Conservation (phyloP, 2,888 invertebrate genomes). For the Erynnis tages region DNA sequence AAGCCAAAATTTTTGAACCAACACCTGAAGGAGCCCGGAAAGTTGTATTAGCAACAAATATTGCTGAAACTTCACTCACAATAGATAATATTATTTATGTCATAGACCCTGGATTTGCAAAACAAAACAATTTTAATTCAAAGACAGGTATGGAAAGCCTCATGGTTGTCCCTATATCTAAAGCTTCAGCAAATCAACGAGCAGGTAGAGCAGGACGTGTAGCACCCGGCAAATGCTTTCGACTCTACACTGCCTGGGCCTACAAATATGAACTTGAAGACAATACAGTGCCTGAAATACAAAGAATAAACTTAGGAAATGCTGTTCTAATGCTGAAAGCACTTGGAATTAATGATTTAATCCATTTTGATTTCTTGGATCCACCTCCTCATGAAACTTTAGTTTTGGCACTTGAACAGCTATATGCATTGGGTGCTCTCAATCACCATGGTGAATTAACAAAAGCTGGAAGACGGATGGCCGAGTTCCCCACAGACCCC, state of each 20-base stretch:
- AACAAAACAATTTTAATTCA: conserved; percentile 99
- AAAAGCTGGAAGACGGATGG: conserved; percentile 98
- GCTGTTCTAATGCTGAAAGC: conserved; percentile 98
- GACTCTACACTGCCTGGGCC: conserved; percentile 99
- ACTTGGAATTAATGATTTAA: conserved; percentile 97
- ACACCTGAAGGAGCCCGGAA: conserved; percentile 98
- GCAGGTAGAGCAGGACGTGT: conserved; percentile 98
- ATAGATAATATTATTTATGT: conserved; percentile 99
- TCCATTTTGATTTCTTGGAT: conserved; percentile 99
- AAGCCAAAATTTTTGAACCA: conserved; percentile 98
- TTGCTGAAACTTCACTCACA: conserved; percentile 99
- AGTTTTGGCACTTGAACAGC: conserved; percentile 96
- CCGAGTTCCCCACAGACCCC: conserved; percentile 99
- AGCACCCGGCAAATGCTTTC: conserved; percentile 98
- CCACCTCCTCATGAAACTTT: conserved; percentile 97
- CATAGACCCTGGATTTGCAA: conserved; percentile 99
- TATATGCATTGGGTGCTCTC: conserved; percentile 98
- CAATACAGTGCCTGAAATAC: conserved; percentile 99
- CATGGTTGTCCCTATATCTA: conserved; percentile 99
- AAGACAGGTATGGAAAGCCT: conserved; percentile 99
- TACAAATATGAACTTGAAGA: conserved; percentile 99
- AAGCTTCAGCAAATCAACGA: conserved; percentile 98
- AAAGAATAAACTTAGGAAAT: conserved; percentile 98
- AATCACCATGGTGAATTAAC: conserved; percentile 99
- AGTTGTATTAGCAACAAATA: conserved; percentile 98